phyloP scores from a whole-genome alignment of 2,888 invertebrate species.

The Alitta virens region DNA sequence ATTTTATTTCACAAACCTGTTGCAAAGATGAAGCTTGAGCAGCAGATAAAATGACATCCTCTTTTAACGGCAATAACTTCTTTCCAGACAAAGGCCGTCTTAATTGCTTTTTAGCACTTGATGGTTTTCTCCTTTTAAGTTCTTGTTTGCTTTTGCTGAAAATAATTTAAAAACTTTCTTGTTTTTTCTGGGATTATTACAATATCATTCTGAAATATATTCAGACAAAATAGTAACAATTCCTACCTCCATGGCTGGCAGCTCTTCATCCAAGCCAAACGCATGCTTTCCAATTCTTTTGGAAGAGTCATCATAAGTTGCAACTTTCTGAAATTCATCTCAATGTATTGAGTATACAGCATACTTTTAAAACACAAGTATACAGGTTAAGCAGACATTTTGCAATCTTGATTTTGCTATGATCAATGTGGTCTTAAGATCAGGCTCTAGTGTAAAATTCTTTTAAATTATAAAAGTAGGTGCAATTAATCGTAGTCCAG shows the following conservation, averaged over 20 bases:
- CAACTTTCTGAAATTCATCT: too few relatives aligned
- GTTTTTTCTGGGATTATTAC: too few relatives aligned
- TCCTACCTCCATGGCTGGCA: neutral
- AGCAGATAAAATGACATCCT: slow-evolving; percentile 36
- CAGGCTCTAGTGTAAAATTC: too few relatives aligned
- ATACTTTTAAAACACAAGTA: too few relatives aligned
- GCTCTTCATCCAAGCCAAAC: neutral
- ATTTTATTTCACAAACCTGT: slow-evolving; percentile 39
- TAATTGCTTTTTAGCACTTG: slow-evolving; percentile 30
- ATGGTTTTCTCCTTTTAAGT: slow-evolving; percentile 3
- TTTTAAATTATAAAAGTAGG: too few relatives aligned
- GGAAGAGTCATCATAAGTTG: slow-evolving; percentile 1
- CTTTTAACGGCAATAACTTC: slow-evolving; percentile 37
- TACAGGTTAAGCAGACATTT: too few relatives aligned
- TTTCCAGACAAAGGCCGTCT: slow-evolving; percentile 47
- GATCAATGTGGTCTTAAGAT: too few relatives aligned
- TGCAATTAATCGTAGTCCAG: too few relatives aligned
- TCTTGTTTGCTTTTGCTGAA: slow-evolving; percentile 37
- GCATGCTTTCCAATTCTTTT: neutral
- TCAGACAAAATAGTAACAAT: neutral
- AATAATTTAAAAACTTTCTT: slow-evolving; percentile 1
- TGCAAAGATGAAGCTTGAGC: slow-evolving; percentile 39
- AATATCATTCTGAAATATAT: too few relatives aligned
- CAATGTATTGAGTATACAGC: too few relatives aligned
- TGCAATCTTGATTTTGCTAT: too few relatives aligned